Percentiles rank a stretch among this genome's conserved stretches.
Conservation (phyloP, 2,888 invertebrate species). For the Erebia ligea region DNA sequence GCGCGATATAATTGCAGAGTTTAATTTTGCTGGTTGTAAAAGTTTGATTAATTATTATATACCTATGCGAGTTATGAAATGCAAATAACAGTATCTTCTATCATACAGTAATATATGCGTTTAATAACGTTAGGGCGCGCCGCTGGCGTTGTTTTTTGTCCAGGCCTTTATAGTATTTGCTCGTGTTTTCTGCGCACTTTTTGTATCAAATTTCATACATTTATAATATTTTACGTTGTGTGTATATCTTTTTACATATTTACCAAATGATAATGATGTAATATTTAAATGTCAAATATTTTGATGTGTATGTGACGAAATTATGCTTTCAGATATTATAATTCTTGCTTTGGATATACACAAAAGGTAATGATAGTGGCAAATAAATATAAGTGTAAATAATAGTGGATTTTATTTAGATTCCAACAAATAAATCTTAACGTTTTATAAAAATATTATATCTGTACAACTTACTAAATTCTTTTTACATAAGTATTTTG, state of each 20-base stretch:
- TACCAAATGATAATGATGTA: conserved; percentile 15
- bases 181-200: conserved; percentile 11
- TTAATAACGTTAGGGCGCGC: not conserved
- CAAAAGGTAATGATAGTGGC: conserved; percentile 58
- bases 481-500: too few species aligned
- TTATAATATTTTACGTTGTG: conserved; percentile 20
- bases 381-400: conserved; percentile 80
- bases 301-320: conserved; percentile 38
- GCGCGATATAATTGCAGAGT: too few species aligned
- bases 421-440: not conserved
- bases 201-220: conserved; percentile 22
- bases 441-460: not conserved
- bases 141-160: not conserved
- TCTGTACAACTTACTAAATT: not conserved
- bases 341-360: conserved; percentile 42
- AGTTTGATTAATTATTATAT: too few species aligned
- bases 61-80: too few species aligned
- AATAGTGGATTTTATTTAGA: conserved; percentile 46
- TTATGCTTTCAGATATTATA: conserved; percentile 38
- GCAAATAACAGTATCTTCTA: not conserved
- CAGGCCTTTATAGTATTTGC: not conserved
- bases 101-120: not conserved
- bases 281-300: conserved; percentile 35
- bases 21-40: too few species aligned
- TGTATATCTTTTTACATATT: conserved; percentile 22